Evolutionary conservation across 1,140 invertebrate species (phyloP).

Genomic region (Thaumatotibia leucotreta): DNA sequence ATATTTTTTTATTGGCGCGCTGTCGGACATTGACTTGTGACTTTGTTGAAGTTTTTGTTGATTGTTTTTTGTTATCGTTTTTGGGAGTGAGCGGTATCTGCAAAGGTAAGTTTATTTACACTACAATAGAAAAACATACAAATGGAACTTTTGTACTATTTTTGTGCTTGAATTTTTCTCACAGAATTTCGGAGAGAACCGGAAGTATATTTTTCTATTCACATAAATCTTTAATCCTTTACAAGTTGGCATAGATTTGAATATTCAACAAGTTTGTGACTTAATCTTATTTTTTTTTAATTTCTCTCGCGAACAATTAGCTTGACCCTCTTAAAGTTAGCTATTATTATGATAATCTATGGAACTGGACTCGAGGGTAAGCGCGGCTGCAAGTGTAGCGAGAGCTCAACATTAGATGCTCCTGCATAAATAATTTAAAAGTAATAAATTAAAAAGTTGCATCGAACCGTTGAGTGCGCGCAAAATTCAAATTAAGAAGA

Average conservation of each 20-base stretch:
- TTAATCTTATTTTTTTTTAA: conserved; percentile 20
- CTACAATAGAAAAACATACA: background rate
- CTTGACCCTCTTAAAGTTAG: conserved; percentile 28
- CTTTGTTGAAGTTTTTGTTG: conserved; percentile 62
- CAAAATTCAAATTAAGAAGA: conserved; percentile 13
- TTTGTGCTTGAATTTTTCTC: background rate
- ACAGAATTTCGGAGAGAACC: background rate
- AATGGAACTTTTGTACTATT: background rate
- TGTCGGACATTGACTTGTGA: conserved; percentile 58
- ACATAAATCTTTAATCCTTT: background rate
- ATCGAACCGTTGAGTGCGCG: conserved; percentile 21
- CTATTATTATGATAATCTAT: conserved; percentile 59
- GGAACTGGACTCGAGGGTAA: conserved; percentile 17
- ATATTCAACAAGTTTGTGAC: conserved; percentile 13
- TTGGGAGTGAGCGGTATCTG: conserved; percentile 26
- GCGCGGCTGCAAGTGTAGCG: conserved; percentile 30
- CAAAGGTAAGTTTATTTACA: conserved; percentile 41
- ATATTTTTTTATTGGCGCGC: conserved; percentile 31
- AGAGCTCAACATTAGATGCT: conserved; percentile 49
- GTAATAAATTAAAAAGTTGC: conserved; percentile 25
- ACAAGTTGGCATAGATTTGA: background rate
- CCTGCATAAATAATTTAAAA: conserved; percentile 56
- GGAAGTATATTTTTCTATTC: conserved; percentile 6
- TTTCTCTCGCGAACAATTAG: conserved; percentile 40
- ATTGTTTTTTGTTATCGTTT: conserved; percentile 44